These are phyloP conservation scores for Pogonomyrmex californicus DNA, from an alignment of 1,140 invertebrate genomes.

Conservation along the genomic window DNA sequence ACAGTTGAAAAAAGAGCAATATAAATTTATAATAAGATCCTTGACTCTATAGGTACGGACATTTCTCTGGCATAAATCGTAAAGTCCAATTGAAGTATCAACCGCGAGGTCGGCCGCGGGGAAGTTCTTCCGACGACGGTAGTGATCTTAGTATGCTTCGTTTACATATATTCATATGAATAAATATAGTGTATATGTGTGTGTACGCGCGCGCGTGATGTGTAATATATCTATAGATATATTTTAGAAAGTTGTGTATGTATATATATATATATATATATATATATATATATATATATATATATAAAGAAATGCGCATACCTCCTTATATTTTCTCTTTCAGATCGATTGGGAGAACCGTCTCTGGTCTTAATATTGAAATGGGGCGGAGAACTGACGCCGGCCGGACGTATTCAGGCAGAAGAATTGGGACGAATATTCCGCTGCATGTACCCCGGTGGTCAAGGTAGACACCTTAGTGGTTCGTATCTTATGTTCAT, in stretches of 20 bases:
- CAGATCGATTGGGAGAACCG: constrained; percentile 94
- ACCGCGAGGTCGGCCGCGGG: constrained; percentile 96
- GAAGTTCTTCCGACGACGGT: constrained; percentile 98
- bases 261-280: too few species aligned
- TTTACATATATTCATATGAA: constrained; percentile 18
- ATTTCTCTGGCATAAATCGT: constrained; percentile 99
- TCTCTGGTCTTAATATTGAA: constrained; percentile 98
- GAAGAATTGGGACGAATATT: constrained; percentile 99
- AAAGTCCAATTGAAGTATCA: constrained; percentile 99
- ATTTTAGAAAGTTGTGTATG: background rate
- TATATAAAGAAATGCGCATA: background rate
- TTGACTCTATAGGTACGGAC: constrained; percentile 94
- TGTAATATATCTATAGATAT: constrained; percentile 10
- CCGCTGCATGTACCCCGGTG: constrained; percentile 98
- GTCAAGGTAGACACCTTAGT: constrained; percentile 94
- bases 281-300: too few species aligned
- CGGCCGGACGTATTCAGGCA: constrained; percentile 98
- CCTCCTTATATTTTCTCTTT: constrained; percentile 74
- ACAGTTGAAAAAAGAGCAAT: background rate
- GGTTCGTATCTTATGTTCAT: constrained; percentile 88
- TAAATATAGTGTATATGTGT: background rate
- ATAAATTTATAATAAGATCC: constrained; percentile 57
- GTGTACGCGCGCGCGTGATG: background rate
- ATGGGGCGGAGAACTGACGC: constrained; percentile 99
- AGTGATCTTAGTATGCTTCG: constrained; percentile 73